Evolutionary conservation across 1,140 invertebrate species (phyloP).

Genomic region (Psilanteris sp.): DNA sequence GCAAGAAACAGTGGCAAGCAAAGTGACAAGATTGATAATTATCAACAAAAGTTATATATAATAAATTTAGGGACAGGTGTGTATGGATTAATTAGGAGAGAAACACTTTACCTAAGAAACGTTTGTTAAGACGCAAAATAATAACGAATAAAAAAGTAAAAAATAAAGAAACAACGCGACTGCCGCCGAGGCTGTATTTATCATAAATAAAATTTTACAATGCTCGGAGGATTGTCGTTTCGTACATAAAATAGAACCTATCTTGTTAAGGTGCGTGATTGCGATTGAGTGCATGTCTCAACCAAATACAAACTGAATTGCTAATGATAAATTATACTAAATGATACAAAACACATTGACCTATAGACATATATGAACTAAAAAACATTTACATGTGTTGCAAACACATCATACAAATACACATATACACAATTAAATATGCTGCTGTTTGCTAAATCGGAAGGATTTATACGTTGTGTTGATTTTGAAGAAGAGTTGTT

Average conservation of each 20-base stretch:
- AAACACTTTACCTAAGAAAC: slow-evolving; percentile 52
- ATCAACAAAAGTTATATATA: slow-evolving; percentile 49
- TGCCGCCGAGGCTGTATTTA: slow-evolving; percentile 65
- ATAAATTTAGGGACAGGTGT: slow-evolving; percentile 36
- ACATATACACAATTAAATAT: slow-evolving; percentile 30
- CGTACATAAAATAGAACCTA: slow-evolving; percentile 33
- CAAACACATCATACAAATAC: slow-evolving; percentile 42
- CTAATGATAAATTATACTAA: slow-evolving; percentile 6
- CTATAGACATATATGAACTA: not conserved
- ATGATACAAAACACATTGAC: slow-evolving; percentile 6
- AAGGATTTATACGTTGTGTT: slow-evolving; percentile 72
- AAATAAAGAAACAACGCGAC: slow-evolving; percentile 32
- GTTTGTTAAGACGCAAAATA: slow-evolving; percentile 56
- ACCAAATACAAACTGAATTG: slow-evolving; percentile 69
- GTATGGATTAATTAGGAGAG: slow-evolving; percentile 40
- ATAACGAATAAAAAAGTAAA: not conserved
- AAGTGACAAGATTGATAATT: slow-evolving; percentile 31
- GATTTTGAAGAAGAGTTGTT: slow-evolving; percentile 71
- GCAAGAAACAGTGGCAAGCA: not conserved
- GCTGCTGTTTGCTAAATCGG: slow-evolving; percentile 67
- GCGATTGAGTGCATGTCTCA: slow-evolving; percentile 63
- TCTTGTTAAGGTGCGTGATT: slow-evolving; percentile 54
- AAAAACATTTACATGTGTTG: not conserved
- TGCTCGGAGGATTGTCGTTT: slow-evolving; percentile 61
- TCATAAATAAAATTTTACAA: slow-evolving; percentile 60